phyloP scores from a whole-genome alignment of 2,113 vertebrate genomes.

The Zapornia atra region DNA sequence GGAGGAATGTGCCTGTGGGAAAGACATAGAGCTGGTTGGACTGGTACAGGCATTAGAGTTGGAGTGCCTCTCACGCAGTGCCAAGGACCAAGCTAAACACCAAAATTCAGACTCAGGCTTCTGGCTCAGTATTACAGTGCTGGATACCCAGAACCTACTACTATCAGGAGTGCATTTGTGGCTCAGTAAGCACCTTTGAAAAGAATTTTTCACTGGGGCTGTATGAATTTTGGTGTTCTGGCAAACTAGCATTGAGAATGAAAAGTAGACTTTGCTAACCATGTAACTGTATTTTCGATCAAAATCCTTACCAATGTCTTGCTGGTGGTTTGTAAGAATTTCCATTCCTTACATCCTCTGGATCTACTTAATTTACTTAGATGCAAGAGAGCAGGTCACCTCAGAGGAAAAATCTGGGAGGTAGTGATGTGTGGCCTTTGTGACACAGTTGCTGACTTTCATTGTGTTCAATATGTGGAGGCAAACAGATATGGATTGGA shows the following conservation, averaged over 20 bases:
- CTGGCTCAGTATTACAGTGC: background rate
- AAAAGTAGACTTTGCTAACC: background rate
- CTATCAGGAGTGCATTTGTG: background rate
- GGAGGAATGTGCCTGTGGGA: background rate
- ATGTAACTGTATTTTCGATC: background rate
- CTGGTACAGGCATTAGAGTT: background rate
- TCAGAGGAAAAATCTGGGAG: background rate
- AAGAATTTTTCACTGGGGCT: background rate
- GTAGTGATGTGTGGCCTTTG: background rate
- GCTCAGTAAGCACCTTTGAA: background rate
- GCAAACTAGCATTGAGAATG: background rate
- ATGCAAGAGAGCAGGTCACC: background rate
- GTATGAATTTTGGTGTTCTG: background rate
- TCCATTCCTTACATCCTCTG: background rate
- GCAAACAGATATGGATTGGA: background rate
- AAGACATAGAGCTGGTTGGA: background rate
- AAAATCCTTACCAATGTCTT: background rate
- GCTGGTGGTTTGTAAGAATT: background rate
- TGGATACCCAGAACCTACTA: background rate
- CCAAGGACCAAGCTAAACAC: background rate
- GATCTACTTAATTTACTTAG: background rate
- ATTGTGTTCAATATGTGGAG: background rate
- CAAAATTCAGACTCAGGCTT: background rate
- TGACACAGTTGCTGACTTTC: background rate
- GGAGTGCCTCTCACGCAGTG: background rate